A percentile compares a stretch with the other conserved stretches of the same genome.
Conservation (phyloP, 2,797 vertebrate genomes). For the Sus cebifrons region DNA sequence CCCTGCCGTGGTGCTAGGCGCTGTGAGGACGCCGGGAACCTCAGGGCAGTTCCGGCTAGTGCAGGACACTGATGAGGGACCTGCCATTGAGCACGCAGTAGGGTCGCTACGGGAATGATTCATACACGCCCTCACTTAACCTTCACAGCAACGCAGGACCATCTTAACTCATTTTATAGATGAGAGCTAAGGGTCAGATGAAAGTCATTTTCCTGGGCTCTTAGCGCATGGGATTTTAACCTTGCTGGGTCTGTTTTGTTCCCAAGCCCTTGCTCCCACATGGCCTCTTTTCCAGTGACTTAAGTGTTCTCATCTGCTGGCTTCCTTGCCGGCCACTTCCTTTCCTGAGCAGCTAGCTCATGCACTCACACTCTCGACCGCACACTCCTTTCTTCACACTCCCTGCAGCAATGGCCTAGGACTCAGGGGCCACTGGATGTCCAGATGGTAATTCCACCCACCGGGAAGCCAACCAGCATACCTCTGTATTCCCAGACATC, state of each 20-base stretch:
- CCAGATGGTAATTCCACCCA: not conserved
- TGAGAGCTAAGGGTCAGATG: not conserved
- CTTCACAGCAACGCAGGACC: not conserved
- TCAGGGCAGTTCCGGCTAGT: not conserved
- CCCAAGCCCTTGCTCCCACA: not conserved
- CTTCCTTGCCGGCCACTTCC: not conserved
- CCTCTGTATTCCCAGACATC: not conserved
- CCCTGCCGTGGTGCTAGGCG: not conserved
- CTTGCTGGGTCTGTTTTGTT: not conserved
- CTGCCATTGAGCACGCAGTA: not conserved
- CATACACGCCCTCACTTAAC: not conserved
- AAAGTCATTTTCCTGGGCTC: not conserved
- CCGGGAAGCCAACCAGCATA: not conserved
- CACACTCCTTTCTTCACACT: not conserved
- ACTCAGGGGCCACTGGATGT: not conserved
- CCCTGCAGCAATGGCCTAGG: not conserved
- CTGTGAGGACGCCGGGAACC: not conserved
- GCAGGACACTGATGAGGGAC: not conserved
- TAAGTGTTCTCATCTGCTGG: not conserved
- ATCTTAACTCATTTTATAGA: conserved; percentile 13
- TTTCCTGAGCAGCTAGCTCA: not conserved
- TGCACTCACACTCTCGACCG: no score
- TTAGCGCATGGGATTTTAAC: not conserved
- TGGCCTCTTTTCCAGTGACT: not conserved
- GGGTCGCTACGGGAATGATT: not conserved